A percentile compares a stretch with the other conserved stretches of the same genome.
Conservation (phyloP, 2,888 invertebrate species). For the Coleophora flavipennella region DNA sequence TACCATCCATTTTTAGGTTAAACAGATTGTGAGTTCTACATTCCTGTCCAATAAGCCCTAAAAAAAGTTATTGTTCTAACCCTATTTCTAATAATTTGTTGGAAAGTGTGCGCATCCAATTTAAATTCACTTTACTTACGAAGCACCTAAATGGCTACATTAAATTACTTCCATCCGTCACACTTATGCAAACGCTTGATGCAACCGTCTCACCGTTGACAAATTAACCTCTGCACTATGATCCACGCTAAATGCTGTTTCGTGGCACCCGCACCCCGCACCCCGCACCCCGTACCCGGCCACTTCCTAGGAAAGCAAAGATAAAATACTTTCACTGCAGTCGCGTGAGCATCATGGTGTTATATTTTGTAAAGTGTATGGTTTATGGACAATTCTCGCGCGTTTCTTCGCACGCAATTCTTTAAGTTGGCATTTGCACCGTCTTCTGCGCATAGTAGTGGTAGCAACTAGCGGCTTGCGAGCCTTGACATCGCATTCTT, state of each 20-base stretch:
- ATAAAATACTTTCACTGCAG: constrained; percentile 17
- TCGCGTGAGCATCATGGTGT: constrained; percentile 20
- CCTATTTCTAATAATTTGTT: too few relatives aligned
- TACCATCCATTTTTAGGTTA: too few relatives aligned
- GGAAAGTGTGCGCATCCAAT: too few relatives aligned
- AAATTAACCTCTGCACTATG: constrained; percentile 3
- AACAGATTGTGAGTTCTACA: too few relatives aligned
- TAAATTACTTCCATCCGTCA: not conserved
- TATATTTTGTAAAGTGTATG: not conserved
- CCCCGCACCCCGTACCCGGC: not conserved
- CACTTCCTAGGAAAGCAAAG: constrained; percentile 21
- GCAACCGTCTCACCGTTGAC: not conserved
- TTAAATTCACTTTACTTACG: too few relatives aligned
- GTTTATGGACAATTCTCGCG: too few relatives aligned
- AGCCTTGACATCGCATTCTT: constrained; percentile 18
- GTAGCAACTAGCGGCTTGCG: constrained; percentile 3
- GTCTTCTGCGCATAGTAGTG: constrained; percentile 1
- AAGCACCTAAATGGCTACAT: not conserved
- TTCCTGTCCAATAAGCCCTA: too few relatives aligned
- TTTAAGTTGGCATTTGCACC: constrained; percentile 48
- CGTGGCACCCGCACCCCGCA: not conserved
- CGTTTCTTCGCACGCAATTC: constrained; percentile 20
- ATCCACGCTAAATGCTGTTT: constrained; percentile 1
- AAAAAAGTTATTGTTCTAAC: too few relatives aligned
- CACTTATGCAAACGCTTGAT: too few relatives aligned